A percentile compares a stretch with the other conserved stretches of the same genome.
Conservation (phyloP, 2,113 vertebrate genomes). For the Cyprinodon tularosa region DNA sequence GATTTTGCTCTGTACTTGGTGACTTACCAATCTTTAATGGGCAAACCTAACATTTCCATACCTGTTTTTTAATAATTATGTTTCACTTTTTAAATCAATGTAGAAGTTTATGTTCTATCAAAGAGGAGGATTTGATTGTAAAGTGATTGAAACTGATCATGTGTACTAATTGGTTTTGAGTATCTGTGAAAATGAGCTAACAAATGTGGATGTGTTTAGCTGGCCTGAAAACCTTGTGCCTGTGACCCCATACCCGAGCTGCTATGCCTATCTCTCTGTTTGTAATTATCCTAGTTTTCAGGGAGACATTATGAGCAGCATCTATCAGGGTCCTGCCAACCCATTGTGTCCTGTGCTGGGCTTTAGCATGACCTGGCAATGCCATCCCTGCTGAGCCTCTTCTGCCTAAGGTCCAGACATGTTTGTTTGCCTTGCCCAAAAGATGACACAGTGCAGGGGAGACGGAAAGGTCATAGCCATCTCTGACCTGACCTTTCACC, state of each 20-base stretch:
- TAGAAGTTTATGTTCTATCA: neutral
- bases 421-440: slow-evolving; percentile 76
- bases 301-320: slow-evolving; percentile 75
- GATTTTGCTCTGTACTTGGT: slow-evolving; percentile 7
- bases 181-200: slow-evolving; percentile 39
- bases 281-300: slow-evolving; percentile 71
- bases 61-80: neutral
- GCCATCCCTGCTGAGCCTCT: slow-evolving; percentile 67
- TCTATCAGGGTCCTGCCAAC: slow-evolving; percentile 72
- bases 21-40: neutral
- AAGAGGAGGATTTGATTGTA: neutral
- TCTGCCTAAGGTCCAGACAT: slow-evolving; percentile 64
- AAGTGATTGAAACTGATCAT: slow-evolving; percentile 16
- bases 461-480: slow-evolving; percentile 67
- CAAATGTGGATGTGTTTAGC: slow-evolving; percentile 44
- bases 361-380: slow-evolving; percentile 68
- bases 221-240: slow-evolving; percentile 46
- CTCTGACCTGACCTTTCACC: slow-evolving; percentile 72
- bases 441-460: slow-evolving; percentile 68
- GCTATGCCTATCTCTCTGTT: slow-evolving; percentile 57
- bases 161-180: slow-evolving; percentile 9
- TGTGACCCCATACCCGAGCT: slow-evolving; percentile 61
- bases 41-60: too few relatives aligned
- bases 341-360: slow-evolving; percentile 54
- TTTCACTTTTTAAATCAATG: neutral